Percentiles rank a stretch among this genome's conserved stretches.
These are phyloP conservation scores for Notechis scutatus DNA, from an alignment of 2,113 vertebrate species.

Conservation along the genomic window DNA sequence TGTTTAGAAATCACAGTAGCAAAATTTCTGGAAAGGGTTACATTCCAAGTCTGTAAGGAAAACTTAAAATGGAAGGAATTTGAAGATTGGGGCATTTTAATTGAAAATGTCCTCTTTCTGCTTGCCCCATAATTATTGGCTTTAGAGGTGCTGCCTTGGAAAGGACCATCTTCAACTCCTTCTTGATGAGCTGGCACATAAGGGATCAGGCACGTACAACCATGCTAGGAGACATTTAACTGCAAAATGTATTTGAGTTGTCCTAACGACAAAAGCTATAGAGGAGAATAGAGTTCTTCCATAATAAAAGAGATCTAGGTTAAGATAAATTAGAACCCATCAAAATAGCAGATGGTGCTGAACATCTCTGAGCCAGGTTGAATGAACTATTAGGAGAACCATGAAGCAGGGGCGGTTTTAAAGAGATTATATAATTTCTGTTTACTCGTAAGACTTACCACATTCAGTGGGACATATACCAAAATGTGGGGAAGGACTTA, in stretches of 20 bases:
- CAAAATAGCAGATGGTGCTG: not conserved
- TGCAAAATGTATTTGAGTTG: not conserved
- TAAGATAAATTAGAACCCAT: not conserved
- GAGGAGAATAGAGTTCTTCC: not conserved
- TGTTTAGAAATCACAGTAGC: not conserved
- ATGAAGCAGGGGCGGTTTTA: not conserved
- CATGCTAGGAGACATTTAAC: not conserved
- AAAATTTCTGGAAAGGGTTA: not conserved
- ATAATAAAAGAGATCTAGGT: not conserved
- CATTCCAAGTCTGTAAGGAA: not conserved
- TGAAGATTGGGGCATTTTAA: not conserved
- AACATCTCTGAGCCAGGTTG: not conserved
- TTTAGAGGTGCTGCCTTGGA: not conserved
- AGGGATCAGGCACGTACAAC: not conserved
- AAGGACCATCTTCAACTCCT: not conserved
- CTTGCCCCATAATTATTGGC: not conserved
- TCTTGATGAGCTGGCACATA: not conserved
- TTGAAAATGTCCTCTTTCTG: not conserved
- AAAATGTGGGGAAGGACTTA: not conserved
- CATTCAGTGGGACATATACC: not conserved
- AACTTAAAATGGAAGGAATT: not conserved
- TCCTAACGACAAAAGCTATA: not conserved
- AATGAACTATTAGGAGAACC: not conserved
- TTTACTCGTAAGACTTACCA: no score
- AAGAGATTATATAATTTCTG: not conserved